A percentile compares a stretch with the other conserved stretches of the same genome.
Evolutionary conservation across 2,888 invertebrate species (phyloP).

Genomic region (Steromphala cineraria): DNA sequence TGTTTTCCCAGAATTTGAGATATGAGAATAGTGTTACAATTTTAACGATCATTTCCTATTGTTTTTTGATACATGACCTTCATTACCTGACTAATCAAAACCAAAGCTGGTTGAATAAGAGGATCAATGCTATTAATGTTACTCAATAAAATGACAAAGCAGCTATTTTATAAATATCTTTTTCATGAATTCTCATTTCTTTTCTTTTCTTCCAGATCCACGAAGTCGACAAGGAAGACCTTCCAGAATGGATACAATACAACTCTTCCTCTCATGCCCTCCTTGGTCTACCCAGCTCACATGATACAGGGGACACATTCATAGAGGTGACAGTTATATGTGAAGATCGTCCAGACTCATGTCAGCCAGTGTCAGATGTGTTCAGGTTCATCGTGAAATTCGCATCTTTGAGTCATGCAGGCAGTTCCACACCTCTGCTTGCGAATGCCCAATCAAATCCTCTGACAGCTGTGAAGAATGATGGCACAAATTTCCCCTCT

Average conservation of each 20-base stretch:
- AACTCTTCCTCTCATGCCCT: slow-evolving; percentile 20
- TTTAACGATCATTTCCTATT: too few species aligned
- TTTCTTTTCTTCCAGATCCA: background rate
- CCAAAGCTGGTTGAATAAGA: too few species aligned
- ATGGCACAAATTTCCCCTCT: background rate
- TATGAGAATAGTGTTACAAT: too few species aligned
- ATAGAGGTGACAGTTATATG: slow-evolving; percentile 19
- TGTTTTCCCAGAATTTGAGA: too few species aligned
- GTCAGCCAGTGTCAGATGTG: slow-evolving; percentile 21
- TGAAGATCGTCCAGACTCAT: background rate
- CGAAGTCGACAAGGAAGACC: background rate
- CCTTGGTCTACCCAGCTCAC: slow-evolving; percentile 28
- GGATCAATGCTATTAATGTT: too few species aligned
- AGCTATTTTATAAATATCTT: too few species aligned
- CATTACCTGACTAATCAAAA: too few species aligned
- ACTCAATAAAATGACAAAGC: too few species aligned
- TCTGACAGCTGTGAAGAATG: background rate
- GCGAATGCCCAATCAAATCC: background rate
- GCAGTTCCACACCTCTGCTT: background rate
- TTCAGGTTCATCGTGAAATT: slow-evolving; percentile 30
- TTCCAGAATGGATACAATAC: slow-evolving; percentile 34
- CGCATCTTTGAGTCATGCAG: background rate
- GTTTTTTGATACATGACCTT: too few species aligned
- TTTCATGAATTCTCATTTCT: too few species aligned
- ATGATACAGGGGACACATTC: slow-evolving; percentile 22